phyloP scores from a whole-genome alignment of 2,888 invertebrate species.

The Amorpha juglandis region DNA sequence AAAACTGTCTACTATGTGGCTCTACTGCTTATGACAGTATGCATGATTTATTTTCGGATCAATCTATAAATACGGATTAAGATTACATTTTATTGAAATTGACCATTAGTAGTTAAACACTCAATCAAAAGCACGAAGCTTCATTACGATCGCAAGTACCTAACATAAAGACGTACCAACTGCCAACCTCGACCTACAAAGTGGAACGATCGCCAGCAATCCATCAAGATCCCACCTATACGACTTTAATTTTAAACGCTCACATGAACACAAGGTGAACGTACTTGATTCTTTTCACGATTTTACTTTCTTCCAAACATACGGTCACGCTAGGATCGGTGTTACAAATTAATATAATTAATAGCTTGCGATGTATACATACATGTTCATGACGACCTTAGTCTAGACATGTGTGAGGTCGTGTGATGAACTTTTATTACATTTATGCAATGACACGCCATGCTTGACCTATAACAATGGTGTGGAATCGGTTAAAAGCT shows the following conservation, averaged over 20 bases:
- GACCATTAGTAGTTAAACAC: neutral
- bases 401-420: constrained; percentile 10
- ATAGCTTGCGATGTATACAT: neutral
- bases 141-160: neutral
- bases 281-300: neutral
- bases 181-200: constrained; percentile 17
- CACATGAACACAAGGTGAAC: neutral
- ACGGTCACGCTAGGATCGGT: neutral
- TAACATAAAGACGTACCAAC: neutral
- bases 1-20: no score
- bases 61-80: no score
- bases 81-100: neutral
- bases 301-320: constrained; percentile 11
- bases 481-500: neutral
- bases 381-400: neutral
- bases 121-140: neutral
- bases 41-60: no score
- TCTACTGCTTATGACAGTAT: no score
- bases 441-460: neutral
- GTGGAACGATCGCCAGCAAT: neutral
- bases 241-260: neutral
- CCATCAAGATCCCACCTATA: neutral
- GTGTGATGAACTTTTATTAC: neutral
- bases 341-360: neutral
- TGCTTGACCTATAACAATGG: no score